Evolutionary conservation across 2,797 vertebrate genomes (phyloP), one percentile per base, ranked within the genome.

Genomic region (Eulemur rubriventer): DNA sequence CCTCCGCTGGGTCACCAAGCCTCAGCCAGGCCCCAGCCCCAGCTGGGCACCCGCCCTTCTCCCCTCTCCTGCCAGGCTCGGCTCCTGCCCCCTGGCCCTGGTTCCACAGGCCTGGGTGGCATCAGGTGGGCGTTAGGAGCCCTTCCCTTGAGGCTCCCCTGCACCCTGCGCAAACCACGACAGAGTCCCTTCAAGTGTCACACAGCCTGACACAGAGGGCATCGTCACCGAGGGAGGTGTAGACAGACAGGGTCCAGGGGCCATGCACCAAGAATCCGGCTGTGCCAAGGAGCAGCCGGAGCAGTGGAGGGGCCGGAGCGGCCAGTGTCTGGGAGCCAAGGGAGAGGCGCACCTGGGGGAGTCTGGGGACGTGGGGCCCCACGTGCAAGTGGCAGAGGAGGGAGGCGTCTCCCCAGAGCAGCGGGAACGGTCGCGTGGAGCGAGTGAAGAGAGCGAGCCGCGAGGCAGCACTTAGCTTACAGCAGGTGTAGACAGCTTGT

Each of bases 281-380:
- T 2, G n/a, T 43, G 43, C 59, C 46, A 55, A 83, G 85, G 24
- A 14, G 48, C 38, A 63, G 67, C 30, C n/a, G 33, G 65, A 46
- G 41, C 7, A 6, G n/a, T 6, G n/a, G 22, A 10, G 48, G 46
- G 0, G 13, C 10, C 1, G 1, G 4, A 33, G 46, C 33, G 50
- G 8, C 3, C n/a, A 6, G 57, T 4, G 43, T 13, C 48, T 63
- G 41, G 41, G 59, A 70, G 43, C n/a, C 7, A 0, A 7, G 41
- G 33, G 69, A 35, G 6, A 9, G 33, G 50, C 20, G 8, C 0
- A 0, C 38, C 33, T 46, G 20, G 33, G 33, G 14, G n/a, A 33
- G 85, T 41, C 33, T 4, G 9, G 48, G 28, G 35, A 13, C 48
- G 18, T 1, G 6, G 48, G 59, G 43, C 4, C 14, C 17, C 20